phyloP scores from a whole-genome alignment of 2,113 vertebrate species.

The Lophotis ruficrista region DNA sequence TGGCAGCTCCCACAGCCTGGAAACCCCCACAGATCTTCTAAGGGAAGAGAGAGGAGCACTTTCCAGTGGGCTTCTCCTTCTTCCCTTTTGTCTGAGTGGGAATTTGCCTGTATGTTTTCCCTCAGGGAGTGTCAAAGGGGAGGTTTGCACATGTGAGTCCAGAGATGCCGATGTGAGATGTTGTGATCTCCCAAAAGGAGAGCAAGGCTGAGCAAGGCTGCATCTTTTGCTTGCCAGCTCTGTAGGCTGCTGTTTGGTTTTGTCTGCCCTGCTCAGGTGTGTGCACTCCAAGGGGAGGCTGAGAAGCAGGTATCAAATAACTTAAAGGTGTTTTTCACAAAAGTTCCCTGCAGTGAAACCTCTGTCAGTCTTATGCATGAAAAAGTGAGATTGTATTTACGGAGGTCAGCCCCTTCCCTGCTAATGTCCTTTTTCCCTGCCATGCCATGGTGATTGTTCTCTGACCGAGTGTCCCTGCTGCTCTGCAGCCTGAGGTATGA shows the following conservation, averaged over 20 bases:
- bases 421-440: not conserved
- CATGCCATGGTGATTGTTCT: not conserved
- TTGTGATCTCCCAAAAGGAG: not conserved
- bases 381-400: not conserved
- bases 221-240: not conserved
- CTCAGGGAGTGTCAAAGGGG: not conserved
- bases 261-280: not conserved
- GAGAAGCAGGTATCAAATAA: not conserved
- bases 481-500: not conserved
- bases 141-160: not conserved
- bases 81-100: not conserved
- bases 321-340: slow-evolving; percentile 1
- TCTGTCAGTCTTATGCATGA: not conserved
- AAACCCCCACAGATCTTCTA: not conserved
- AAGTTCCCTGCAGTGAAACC: not conserved
- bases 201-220: not conserved
- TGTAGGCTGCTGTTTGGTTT: not conserved
- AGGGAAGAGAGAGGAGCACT: not conserved
- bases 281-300: not conserved
- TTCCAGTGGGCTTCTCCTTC: not conserved
- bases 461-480: not conserved
- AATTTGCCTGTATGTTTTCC: not conserved
- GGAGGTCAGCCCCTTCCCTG: not conserved
- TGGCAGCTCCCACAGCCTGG: not conserved
- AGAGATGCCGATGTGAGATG: not conserved